Conservation (phyloP, 2,888 invertebrate species). For the Caenorhabditis sp. region DNA sequence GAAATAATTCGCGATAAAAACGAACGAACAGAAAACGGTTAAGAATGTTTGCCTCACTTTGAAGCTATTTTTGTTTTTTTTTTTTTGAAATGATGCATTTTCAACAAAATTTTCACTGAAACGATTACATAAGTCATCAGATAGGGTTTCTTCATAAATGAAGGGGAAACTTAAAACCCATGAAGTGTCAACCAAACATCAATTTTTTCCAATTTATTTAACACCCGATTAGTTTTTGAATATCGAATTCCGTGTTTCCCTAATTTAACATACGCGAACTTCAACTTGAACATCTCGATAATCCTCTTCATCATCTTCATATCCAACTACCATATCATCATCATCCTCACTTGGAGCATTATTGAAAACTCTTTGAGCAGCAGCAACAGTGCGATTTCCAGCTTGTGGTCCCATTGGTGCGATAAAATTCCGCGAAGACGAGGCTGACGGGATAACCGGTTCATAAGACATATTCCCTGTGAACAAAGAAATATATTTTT, state of each 20-base stretch:
- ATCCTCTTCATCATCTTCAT: conserved; percentile 22
- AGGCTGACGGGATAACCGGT: neutral
- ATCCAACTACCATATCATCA: conserved; percentile 16
- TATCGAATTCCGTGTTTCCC: too few species aligned
- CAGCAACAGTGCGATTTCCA: neutral
- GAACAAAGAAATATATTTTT: too few species aligned
- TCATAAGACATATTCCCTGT: neutral
- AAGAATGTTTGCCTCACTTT: too few species aligned
- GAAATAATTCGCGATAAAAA: too few species aligned
- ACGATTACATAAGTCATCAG: too few species aligned
- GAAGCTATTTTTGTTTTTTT: too few species aligned
- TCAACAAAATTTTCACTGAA: too few species aligned
- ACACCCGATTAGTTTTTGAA: neutral
- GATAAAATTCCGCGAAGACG: neutral
- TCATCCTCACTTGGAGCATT: conserved; percentile 22
- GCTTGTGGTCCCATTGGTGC: neutral
- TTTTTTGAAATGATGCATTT: too few species aligned
- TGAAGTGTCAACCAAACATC: neutral
- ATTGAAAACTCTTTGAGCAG: neutral
- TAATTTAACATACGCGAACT: conserved; percentile 1
- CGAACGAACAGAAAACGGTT: too few species aligned
- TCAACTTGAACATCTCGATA: neutral
- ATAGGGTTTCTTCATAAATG: neutral
- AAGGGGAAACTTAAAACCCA: neutral
- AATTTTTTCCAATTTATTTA: neutral